Percentiles rank a stretch among this genome's conserved stretches.
phyloP scores from a whole-genome alignment of 2,113 vertebrate genomes.

The Chaetodon auriga region DNA sequence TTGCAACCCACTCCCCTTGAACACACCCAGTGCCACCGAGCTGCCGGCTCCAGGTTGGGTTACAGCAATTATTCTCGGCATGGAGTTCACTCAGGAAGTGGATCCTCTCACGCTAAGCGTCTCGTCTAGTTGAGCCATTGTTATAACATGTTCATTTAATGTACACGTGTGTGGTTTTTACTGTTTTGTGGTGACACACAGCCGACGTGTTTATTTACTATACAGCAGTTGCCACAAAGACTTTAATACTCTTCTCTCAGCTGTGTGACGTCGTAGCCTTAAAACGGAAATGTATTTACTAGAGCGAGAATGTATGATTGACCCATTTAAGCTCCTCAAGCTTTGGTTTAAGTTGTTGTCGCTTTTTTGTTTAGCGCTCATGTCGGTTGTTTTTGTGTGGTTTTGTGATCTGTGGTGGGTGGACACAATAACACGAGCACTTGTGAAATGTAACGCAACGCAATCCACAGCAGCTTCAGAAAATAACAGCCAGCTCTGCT shows the following conservation, averaged over 20 bases:
- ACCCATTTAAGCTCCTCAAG: background rate
- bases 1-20: slow-evolving; percentile 2
- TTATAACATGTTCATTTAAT: slow-evolving; percentile 6
- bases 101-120: background rate
- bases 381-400: background rate
- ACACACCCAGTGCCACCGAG: slow-evolving; percentile 15
- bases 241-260: background rate
- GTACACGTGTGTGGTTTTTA: slow-evolving; percentile 1
- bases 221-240: too few species aligned
- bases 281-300: background rate
- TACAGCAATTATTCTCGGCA: slow-evolving; percentile 50
- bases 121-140: background rate
- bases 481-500: background rate
- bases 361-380: background rate
- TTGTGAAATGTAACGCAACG: slow-evolving; percentile 12
- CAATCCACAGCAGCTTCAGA: background rate
- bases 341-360: background rate
- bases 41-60: slow-evolving; percentile 41
- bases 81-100: slow-evolving; percentile 29
- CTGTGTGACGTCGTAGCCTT: background rate
- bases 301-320: background rate
- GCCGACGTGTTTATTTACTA: background rate
- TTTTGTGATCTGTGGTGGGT: background rate
- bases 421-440: slow-evolving; percentile 1
- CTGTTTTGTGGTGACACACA: slow-evolving; percentile 7